Conservation (phyloP, 2,888 invertebrate species). For the Sepiola atlantica region DNA sequence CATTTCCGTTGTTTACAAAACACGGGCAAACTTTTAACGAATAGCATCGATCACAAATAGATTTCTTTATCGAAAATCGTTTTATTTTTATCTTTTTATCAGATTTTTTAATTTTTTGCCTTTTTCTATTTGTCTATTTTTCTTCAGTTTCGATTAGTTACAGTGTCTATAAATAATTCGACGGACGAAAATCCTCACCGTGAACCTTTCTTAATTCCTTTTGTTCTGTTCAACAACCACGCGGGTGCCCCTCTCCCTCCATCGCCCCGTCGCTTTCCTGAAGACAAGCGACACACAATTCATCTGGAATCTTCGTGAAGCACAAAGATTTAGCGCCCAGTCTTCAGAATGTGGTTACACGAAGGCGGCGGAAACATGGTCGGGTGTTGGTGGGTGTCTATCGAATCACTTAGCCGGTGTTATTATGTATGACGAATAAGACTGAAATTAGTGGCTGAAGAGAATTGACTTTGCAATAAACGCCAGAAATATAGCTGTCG, state of each 20-base stretch:
- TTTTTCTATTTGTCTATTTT: neutral
- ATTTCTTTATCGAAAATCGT: neutral
- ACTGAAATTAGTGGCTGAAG: conserved; percentile 43
- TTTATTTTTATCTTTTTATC: neutral
- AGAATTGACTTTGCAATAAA: conserved; percentile 46
- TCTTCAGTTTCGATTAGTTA: neutral
- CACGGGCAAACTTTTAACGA: neutral
- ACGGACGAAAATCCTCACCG: neutral
- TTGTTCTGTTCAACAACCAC: neutral
- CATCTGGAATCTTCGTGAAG: neutral
- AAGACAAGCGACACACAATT: neutral
- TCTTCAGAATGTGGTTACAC: neutral
- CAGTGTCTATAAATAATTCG: neutral
- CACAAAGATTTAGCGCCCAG: neutral
- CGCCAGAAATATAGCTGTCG: conserved; percentile 46
- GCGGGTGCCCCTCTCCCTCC: neutral
- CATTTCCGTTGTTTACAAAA: neutral
- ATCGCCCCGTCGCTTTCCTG: neutral
- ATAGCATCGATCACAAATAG: neutral
- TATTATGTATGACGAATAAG: conserved; percentile 37
- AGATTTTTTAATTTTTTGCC: neutral
- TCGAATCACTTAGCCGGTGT: conserved; percentile 23
- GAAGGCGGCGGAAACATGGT: neutral
- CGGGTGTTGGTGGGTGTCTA: neutral
- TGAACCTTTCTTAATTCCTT: neutral